Evolutionary conservation across 2,888 invertebrate species (phyloP).

Genomic region (Plutella xylostella): DNA sequence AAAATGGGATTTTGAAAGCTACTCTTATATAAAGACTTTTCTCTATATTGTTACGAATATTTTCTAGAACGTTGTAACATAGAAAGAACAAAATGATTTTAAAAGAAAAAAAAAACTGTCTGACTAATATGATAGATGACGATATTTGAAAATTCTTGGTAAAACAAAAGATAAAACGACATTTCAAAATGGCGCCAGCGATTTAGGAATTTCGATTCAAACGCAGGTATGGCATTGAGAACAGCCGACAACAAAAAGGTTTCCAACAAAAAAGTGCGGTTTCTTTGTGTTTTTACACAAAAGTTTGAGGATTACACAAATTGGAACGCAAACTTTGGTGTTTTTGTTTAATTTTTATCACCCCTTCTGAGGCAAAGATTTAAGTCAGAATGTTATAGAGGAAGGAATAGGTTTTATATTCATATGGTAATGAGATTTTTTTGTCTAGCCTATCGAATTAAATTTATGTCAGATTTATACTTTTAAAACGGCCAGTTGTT

Average conservation of each 20-base stretch:
- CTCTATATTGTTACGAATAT: too few species aligned
- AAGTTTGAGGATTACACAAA: slow-evolving; percentile 46
- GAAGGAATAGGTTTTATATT: background rate
- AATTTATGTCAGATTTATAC: background rate
- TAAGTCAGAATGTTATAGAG: background rate
- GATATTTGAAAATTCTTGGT: too few species aligned
- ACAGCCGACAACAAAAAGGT: slow-evolving; percentile 33
- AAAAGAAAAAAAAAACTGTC: too few species aligned
- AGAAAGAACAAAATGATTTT: too few species aligned
- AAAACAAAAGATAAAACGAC: too few species aligned
- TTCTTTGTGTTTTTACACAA: slow-evolving; percentile 39
- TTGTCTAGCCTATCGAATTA: background rate
- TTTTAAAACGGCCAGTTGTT: too few species aligned
- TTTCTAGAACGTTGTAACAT: too few species aligned
- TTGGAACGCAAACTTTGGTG: slow-evolving; percentile 42
- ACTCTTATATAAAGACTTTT: too few species aligned
- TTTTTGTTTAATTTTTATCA: slow-evolving; percentile 51
- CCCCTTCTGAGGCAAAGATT: slow-evolving; percentile 27
- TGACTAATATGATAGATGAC: too few species aligned
- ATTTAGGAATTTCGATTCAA: slow-evolving; percentile 46
- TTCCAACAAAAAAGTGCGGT: slow-evolving; percentile 46
- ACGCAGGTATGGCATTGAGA: too few species aligned
- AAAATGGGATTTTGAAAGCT: too few species aligned
- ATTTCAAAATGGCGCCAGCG: slow-evolving; percentile 14
- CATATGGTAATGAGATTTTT: background rate